phyloP scores from a whole-genome alignment of 2,888 invertebrate species.

The Amorpha juglandis region DNA sequence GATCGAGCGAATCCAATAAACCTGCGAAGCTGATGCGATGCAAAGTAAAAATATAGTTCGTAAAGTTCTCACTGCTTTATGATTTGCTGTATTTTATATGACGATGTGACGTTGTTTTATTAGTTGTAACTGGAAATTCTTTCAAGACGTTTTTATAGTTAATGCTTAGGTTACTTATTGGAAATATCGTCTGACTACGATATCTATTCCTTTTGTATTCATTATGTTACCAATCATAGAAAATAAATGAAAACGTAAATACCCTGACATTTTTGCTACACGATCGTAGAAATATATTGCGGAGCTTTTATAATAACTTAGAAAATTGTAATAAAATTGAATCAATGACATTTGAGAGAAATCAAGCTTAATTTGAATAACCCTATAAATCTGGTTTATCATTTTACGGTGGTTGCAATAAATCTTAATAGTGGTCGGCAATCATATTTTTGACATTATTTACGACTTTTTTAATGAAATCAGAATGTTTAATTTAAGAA shows the following conservation, averaged over 20 bases:
- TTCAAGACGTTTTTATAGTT: not conserved
- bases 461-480: conserved; percentile 12
- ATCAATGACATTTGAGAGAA: conserved; percentile 8
- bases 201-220: not conserved
- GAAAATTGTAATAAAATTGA: conserved; percentile 1
- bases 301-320: not conserved
- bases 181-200: not conserved
- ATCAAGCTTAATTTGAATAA: conserved; percentile 14
- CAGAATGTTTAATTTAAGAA: not conserved
- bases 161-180: not conserved
- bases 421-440: conserved; percentile 6
- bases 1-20: conserved; percentile 45
- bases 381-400: conserved; percentile 13
- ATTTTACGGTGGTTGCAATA: conserved; percentile 12
- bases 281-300: not conserved
- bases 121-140: not conserved
- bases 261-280: not conserved
- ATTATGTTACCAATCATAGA: not conserved
- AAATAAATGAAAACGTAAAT: not conserved
- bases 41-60: conserved; percentile 57
- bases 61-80: conserved; percentile 24
- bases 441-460: conserved; percentile 1
- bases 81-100: not conserved
- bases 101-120: not conserved
- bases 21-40: conserved; percentile 55